These are phyloP conservation scores for Agrochola macilenta DNA, from an alignment of 2,888 invertebrate species.

Conservation along the genomic window DNA sequence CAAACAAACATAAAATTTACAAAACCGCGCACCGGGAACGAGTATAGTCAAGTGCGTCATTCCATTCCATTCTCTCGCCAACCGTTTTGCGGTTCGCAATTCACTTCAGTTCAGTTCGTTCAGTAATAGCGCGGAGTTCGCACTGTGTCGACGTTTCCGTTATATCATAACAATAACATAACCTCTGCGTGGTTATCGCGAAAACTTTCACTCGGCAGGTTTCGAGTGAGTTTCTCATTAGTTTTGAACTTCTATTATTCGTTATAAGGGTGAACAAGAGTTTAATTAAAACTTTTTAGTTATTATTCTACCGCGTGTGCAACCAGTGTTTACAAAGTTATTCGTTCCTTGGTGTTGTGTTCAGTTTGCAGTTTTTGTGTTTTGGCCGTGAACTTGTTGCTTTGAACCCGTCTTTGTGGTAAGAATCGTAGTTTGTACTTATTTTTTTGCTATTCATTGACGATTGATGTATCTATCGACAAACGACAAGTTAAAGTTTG, in stretches of 20 bases:
- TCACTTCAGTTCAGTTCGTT: constrained; percentile 70
- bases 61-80: constrained; percentile 57
- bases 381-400: constrained; percentile 83
- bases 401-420: constrained; percentile 76
- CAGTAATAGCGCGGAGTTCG: constrained; percentile 80
- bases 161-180: constrained; percentile 82
- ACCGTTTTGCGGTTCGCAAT: constrained; percentile 70
- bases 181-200: constrained; percentile 78
- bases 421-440: constrained; percentile 58
- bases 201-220: constrained; percentile 78
- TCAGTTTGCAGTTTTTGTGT: constrained; percentile 76
- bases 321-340: constrained; percentile 82
- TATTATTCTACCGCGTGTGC: constrained; percentile 70
- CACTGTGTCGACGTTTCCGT: constrained; percentile 71
- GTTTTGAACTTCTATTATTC: constrained; percentile 47
- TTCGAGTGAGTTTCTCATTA: constrained; percentile 45
- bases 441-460: constrained; percentile 20
- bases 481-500: background rate
- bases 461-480: background rate
- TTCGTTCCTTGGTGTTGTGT: constrained; percentile 79
- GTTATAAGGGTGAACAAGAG: constrained; percentile 15
- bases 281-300: constrained; percentile 42
- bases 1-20: constrained; percentile 32
- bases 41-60: constrained; percentile 45
- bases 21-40: constrained; percentile 36